These are phyloP conservation scores for Acanthis flammea DNA, from an alignment of 2,797 vertebrate genomes.

Conservation along the genomic window DNA sequence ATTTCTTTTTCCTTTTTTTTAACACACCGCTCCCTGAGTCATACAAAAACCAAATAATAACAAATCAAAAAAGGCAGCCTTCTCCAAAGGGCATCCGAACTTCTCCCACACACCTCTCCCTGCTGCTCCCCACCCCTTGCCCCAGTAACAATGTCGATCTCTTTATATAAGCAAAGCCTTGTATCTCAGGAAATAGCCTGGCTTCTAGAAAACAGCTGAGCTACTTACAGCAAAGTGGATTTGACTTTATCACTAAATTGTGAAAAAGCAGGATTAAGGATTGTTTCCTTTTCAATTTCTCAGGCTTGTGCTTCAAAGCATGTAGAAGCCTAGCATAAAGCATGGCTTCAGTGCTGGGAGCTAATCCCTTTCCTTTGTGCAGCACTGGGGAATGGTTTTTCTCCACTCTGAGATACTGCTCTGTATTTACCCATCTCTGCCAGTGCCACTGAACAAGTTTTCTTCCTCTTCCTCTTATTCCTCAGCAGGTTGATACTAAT, in stretches of 20 bases:
- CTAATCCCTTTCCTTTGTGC: background rate
- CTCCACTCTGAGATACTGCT: background rate
- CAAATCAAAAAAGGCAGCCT: background rate
- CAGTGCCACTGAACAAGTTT: background rate
- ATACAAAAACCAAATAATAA: background rate
- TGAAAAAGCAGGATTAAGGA: conserved; percentile 58
- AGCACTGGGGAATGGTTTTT: background rate
- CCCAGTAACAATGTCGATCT: background rate
- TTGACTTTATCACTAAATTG: conserved; percentile 51
- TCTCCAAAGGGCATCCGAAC: background rate
- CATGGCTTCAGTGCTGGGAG: background rate
- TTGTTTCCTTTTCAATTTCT: conserved; percentile 57
- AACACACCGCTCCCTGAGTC: background rate
- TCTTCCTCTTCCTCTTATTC: background rate
- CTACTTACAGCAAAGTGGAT: conserved; percentile 66
- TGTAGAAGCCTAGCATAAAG: background rate
- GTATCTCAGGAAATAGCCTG: conserved; percentile 1
- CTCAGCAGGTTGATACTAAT: fast-evolving
- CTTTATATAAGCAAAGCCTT: conserved; percentile 37
- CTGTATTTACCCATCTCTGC: background rate
- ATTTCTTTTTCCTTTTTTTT: background rate
- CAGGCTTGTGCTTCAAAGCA: conserved; percentile 43
- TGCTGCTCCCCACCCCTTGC: background rate
- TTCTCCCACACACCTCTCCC: background rate
- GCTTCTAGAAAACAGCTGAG: conserved; percentile 32